Conservation (phyloP, 2,888 invertebrate genomes). For the Cylloceria caligata region DNA sequence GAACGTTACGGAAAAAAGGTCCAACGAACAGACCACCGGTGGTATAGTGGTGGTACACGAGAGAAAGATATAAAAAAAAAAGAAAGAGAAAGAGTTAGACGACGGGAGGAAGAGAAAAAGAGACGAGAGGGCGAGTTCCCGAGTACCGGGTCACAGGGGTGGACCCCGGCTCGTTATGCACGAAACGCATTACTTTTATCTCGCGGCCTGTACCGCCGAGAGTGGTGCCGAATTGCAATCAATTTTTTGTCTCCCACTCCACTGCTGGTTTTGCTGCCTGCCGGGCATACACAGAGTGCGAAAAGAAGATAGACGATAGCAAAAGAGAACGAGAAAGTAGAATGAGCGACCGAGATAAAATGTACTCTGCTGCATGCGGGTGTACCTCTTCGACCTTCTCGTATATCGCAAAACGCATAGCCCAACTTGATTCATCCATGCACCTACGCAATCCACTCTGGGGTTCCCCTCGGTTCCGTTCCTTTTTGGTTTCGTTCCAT, state of each 20-base stretch:
- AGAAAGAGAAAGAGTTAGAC: conserved; percentile 44
- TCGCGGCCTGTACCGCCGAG: conserved; percentile 74
- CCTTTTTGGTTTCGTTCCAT: conserved; percentile 74
- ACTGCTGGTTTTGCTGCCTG: conserved; percentile 29
- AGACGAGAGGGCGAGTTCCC: conserved; percentile 58
- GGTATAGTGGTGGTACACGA: conserved; percentile 41
- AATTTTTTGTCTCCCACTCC: conserved; percentile 78
- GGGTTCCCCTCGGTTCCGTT: conserved; percentile 74
- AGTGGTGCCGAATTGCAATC: conserved; percentile 82
- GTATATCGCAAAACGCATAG: conserved; percentile 52
- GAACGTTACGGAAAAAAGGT: conserved; percentile 67
- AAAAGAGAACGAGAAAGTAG: background rate
- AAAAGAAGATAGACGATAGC: conserved; percentile 9
- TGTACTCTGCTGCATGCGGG: conserved; percentile 48
- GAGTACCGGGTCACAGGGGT: conserved; percentile 66
- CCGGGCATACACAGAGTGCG: conserved; percentile 45
- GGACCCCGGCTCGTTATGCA: conserved; percentile 78
- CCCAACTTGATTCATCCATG: conserved; percentile 49
- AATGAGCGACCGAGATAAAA: conserved; percentile 60
- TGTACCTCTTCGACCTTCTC: conserved; percentile 38
- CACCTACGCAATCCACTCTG: conserved; percentile 72
- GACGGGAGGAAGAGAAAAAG: conserved; percentile 21
- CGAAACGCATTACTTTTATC: conserved; percentile 81
- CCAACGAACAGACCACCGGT: conserved; percentile 43
- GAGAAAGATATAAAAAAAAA: conserved; percentile 56